These are phyloP conservation scores for Congeria kusceri DNA, from an alignment of 2,888 invertebrate genomes.

Conservation along the genomic window DNA sequence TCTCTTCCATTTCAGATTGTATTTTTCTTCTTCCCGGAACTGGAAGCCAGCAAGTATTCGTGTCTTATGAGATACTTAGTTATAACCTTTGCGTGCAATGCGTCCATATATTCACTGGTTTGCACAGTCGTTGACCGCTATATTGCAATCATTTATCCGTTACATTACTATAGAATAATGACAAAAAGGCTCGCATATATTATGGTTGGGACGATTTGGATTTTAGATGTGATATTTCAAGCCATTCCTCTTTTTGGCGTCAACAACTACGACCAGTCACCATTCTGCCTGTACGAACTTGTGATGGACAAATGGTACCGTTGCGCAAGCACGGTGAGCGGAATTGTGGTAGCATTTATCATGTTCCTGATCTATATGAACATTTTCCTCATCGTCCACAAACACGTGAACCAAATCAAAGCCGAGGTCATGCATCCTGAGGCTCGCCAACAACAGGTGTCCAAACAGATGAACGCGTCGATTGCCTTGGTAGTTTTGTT, in stretches of 20 bases:
- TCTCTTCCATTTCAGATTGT: constrained; percentile 66
- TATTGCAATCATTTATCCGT: constrained; percentile 65
- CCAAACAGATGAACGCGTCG: constrained; percentile 52
- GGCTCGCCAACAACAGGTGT: neutral
- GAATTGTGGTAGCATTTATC: constrained; percentile 46
- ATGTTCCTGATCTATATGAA: constrained; percentile 58
- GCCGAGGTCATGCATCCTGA: constrained; percentile 23
- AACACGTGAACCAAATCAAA: constrained; percentile 51
- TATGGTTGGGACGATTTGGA: constrained; percentile 60
- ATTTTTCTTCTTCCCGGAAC: constrained; percentile 59
- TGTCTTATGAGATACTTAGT: constrained; percentile 66
- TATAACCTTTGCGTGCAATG: constrained; percentile 62
- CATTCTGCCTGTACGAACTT: constrained; percentile 65
- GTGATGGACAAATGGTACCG: constrained; percentile 58
- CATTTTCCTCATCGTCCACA: constrained; percentile 57
- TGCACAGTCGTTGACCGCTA: constrained; percentile 67
- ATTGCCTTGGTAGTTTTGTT: constrained; percentile 59
- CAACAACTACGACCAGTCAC: constrained; percentile 53
- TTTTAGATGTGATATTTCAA: constrained; percentile 46
- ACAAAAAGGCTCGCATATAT: constrained; percentile 72
- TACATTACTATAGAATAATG: constrained; percentile 78
- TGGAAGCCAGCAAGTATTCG: constrained; percentile 52
- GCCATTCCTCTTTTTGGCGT: constrained; percentile 54
- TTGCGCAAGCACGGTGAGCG: constrained; percentile 42
- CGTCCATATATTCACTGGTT: constrained; percentile 63